A percentile compares a stretch with the other conserved stretches of the same genome.
These are phyloP conservation scores for Megathymus violae DNA, from an alignment of 1,140 invertebrate genomes.

Conservation along the genomic window DNA sequence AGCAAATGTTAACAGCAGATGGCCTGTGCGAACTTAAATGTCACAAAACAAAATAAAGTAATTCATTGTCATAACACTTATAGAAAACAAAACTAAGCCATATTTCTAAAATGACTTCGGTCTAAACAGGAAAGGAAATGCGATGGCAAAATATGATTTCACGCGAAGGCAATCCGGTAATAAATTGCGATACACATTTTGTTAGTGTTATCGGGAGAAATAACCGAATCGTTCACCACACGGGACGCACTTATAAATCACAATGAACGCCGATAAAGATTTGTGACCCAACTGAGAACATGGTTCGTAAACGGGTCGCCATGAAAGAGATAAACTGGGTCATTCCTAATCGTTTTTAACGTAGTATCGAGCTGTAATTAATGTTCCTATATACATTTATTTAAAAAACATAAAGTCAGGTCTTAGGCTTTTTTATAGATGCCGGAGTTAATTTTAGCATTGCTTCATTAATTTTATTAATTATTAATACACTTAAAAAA, in stretches of 20 bases:
- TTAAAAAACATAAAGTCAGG: no score
- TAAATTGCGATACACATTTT: conserved; percentile 32
- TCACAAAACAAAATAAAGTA: no score
- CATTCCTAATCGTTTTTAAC: conserved; percentile 1
- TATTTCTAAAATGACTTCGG: background rate
- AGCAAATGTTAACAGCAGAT: no score
- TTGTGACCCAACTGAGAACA: conserved; percentile 32
- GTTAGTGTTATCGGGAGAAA: conserved; percentile 24
- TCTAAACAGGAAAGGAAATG: background rate
- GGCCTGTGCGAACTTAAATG: no score
- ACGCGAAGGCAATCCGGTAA: conserved; percentile 25
- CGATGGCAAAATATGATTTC: conserved; percentile 23
- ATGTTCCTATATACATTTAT: no score
- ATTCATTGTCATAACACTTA: no score
- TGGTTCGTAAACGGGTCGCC: background rate
- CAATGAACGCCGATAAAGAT: conserved; percentile 26
- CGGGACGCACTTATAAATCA: conserved; percentile 30
- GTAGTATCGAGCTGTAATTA: no score
- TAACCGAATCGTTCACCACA: conserved; percentile 28
- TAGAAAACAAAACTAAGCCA: background rate
- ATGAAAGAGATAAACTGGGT: conserved; percentile 4
- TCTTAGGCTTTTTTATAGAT: no score
- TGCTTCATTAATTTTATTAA: no score
- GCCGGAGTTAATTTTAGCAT: no score
- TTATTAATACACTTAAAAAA: no score